Percentiles rank a stretch among this genome's conserved stretches.
Evolutionary conservation across 2,888 invertebrate species (phyloP).

Genomic region (Drosophila borealis): DNA sequence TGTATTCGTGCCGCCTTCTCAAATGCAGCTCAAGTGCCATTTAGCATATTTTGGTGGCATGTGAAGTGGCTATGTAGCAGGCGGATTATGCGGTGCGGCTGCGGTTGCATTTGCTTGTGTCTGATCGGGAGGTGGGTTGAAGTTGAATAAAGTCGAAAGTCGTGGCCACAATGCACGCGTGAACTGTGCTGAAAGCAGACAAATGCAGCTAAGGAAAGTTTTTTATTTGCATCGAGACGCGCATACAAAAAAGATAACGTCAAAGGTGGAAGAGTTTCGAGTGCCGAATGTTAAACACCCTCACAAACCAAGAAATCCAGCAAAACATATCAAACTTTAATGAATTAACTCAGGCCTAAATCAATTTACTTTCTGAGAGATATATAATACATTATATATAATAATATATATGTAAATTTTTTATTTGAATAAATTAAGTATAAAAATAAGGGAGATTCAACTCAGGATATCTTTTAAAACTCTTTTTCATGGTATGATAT

Average conservation of each 20-base stretch:
- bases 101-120: background rate
- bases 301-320: background rate
- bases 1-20: background rate
- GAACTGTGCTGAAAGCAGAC: slow-evolving; percentile 36
- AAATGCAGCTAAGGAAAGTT: slow-evolving; percentile 62
- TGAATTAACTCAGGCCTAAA: background rate
- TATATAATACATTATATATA: too few relatives aligned
- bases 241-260: slow-evolving; percentile 37
- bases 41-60: slow-evolving; percentile 67
- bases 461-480: too few relatives aligned
- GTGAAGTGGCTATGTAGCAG: slow-evolving; percentile 40
- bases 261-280: background rate
- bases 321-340: background rate
- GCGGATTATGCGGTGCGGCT: slow-evolving; percentile 6
- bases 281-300: background rate
- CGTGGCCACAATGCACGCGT: slow-evolving; percentile 25
- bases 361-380: too few relatives aligned
- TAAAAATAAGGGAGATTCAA: too few relatives aligned
- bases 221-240: slow-evolving; percentile 50
- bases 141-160: slow-evolving; percentile 30
- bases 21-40: slow-evolving; percentile 62
- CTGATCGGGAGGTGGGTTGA: background rate
- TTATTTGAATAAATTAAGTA: too few relatives aligned
- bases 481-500: too few relatives aligned
- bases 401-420: too few relatives aligned